Base-by-base conservation (phyloP, 2,113 vertebrate species). In the Eidolon helvum region DNA sequence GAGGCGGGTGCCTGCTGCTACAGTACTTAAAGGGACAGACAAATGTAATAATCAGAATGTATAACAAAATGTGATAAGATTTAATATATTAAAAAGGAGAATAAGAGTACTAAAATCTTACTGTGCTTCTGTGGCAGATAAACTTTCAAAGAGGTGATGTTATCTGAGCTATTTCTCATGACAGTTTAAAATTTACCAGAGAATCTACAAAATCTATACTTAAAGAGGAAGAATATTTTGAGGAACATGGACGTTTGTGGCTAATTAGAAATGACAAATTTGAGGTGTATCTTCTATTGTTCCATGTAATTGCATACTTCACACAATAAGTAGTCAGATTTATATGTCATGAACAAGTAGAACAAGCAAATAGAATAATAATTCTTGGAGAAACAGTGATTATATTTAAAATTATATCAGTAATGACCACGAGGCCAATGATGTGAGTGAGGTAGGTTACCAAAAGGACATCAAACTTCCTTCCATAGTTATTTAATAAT, bases 261-360 rank as follows among this genome's bases (percentile, higher is more conserved):
- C 66, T 96, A 96, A 97, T 96, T 97, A 91, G 87, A 96, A 96
- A 96, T 87, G 87, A 95, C 71, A 94, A 94, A 85, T 90, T 80
- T 94, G 87, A 94, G 88, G 55, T 57, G 90, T 95, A 97, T 96
- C 91, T 97, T 94, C 94, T 94, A 74, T 71, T 95, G 74, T 91
- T 84, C 96, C 65, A 78, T 10, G 71, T 96, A 94, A 96, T 87
- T 87, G 59, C 92, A 68, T 90, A 93, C 90, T 91, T 94, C 71
- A 74, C 75, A 50, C 79, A 95, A 40, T 75, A 95, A n/a, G 84
- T 87, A 71, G 92, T 93, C 77, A 96, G 82, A 83, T 93, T 93
- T 97, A 57, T 83, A 83, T 79, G 55, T 74, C 91, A 53, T 86
- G 80, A 85, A 50, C 66, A 75, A 95, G 43, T 43, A 77, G 75